Percentiles rank a stretch among this genome's conserved stretches.
These are phyloP conservation scores for Gavialis gangeticus DNA, from an alignment of 2,113 vertebrate genomes.

Conservation along the genomic window DNA sequence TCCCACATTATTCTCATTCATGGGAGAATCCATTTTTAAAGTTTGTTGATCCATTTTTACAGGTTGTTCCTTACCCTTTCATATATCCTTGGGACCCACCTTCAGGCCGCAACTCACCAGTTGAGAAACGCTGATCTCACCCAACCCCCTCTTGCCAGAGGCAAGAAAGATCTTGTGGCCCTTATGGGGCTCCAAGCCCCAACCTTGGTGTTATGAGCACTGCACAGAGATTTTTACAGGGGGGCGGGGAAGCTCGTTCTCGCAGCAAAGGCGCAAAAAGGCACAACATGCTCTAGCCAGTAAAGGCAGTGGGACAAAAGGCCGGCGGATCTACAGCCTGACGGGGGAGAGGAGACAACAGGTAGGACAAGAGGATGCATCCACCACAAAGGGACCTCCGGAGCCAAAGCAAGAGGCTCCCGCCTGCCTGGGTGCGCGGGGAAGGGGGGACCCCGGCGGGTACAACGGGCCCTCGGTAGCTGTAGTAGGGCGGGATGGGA, in stretches of 20 bases:
- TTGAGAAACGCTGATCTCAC: no score
- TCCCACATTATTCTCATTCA: no score
- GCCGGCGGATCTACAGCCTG: neutral
- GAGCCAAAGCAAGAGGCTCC: slow-evolving; percentile 10
- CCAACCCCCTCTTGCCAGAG: no score
- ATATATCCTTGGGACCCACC: no score
- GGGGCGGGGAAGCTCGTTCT: neutral
- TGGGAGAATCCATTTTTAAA: no score
- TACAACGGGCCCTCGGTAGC: no score
- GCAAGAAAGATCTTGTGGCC: no score
- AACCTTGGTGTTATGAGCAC: neutral
- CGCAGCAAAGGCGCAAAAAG: no score
- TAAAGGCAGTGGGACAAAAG: neutral
- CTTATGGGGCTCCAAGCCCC: neutral
- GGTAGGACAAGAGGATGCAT: slow-evolving; percentile 36
- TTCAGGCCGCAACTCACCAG: no score
- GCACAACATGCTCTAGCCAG: neutral
- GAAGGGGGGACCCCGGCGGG: neutral
- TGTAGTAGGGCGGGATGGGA: neutral
- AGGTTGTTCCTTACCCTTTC: no score
- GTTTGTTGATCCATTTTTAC: no score
- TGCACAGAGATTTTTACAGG: neutral
- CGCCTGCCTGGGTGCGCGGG: neutral
- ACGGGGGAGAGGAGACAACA: slow-evolving; percentile 48
- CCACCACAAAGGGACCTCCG: neutral